Evolutionary conservation across 2,888 invertebrate genomes (phyloP).

Genomic region (Archips crataeganus): DNA sequence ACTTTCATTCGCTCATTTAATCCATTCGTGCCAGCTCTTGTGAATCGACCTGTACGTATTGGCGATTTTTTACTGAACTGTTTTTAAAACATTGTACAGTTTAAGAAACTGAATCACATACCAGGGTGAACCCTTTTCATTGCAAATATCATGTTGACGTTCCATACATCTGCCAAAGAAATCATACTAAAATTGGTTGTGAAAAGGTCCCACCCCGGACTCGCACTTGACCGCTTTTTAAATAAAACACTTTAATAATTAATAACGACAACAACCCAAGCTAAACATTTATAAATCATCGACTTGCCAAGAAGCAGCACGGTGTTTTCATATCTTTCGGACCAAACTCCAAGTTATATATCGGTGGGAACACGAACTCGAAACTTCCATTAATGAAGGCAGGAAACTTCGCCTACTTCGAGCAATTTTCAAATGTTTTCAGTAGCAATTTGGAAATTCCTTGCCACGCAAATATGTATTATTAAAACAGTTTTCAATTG

Average conservation of each 20-base stretch:
- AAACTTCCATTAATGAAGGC: conserved; percentile 53
- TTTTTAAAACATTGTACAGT: too few species aligned
- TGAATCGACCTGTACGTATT: too few species aligned
- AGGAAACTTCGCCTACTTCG: conserved; percentile 44
- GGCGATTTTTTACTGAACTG: too few species aligned
- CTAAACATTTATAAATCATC: conserved; percentile 7
- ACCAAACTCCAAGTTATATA: conserved; percentile 25
- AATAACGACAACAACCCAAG: background rate
- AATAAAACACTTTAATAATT: background rate
- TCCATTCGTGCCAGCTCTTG: too few species aligned
- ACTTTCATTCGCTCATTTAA: too few species aligned
- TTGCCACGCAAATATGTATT: background rate
- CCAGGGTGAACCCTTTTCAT: too few species aligned
- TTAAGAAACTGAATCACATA: too few species aligned
- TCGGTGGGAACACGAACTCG: conserved; percentile 28
- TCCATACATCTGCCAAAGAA: too few species aligned
- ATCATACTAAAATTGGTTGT: too few species aligned
- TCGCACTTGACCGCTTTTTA: too few species aligned
- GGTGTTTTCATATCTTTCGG: conserved; percentile 6
- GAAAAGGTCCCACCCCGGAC: too few species aligned
- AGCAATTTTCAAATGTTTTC: conserved; percentile 37
- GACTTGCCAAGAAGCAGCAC: conserved; percentile 2
- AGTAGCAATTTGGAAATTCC: conserved; percentile 23
- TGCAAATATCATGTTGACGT: too few species aligned
- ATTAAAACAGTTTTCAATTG: conserved; percentile 18